phyloP scores from a whole-genome alignment of 2,113 vertebrate genomes.

The Callocephalon fimbriatum region DNA sequence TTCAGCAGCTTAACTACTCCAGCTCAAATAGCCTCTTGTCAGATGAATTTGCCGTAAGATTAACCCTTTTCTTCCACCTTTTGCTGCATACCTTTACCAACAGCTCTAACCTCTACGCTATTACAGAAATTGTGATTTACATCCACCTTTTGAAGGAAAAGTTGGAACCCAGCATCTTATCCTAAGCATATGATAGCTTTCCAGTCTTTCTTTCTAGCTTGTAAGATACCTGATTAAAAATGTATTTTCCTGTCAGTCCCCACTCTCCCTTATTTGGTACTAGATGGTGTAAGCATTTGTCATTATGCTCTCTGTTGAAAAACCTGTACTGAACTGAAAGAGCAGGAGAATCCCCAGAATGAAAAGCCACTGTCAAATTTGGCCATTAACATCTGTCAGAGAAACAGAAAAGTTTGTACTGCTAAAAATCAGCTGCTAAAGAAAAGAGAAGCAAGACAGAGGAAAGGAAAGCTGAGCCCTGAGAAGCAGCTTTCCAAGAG shows the following conservation, averaged over 20 bases:
- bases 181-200: neutral
- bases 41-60: neutral
- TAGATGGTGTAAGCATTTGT: neutral
- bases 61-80: neutral
- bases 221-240: neutral
- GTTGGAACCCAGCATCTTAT: neutral
- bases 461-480: neutral
- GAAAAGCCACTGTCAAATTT: neutral
- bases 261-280: neutral
- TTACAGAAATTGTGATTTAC: neutral
- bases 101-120: neutral
- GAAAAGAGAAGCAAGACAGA: neutral
- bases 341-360: neutral
- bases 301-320: neutral
- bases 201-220: neutral
- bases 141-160: neutral
- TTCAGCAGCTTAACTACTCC: neutral
- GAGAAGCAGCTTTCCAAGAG: constrained; percentile 8
- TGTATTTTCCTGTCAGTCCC: neutral
- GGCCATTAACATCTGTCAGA: neutral
- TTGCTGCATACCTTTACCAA: rapidly evolving
- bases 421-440: neutral
- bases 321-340: neutral
- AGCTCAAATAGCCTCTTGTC: neutral
- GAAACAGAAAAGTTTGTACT: constrained; percentile 4